Percentiles rank a stretch among this genome's conserved stretches.
phyloP scores from a whole-genome alignment of 2,888 invertebrate species.

The Aspidapion aeneum region DNA sequence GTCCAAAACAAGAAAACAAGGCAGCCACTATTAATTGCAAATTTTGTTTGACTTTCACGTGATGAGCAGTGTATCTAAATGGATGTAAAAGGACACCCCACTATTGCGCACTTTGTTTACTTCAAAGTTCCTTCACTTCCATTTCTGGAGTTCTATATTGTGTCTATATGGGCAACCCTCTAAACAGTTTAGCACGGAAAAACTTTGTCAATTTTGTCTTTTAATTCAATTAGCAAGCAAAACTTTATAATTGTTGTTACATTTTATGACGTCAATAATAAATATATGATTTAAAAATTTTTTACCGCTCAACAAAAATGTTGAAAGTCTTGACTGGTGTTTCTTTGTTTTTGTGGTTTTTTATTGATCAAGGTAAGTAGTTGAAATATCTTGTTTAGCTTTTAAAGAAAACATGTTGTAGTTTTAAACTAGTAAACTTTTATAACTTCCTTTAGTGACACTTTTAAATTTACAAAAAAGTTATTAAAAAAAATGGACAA shows the following conservation, averaged over 20 bases:
- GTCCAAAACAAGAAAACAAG: too few relatives aligned
- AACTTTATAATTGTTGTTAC: too few relatives aligned
- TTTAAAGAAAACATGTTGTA: too few relatives aligned
- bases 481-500: too few relatives aligned
- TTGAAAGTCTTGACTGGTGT: not conserved
- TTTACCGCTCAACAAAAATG: not conserved
- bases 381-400: too few relatives aligned
- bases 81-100: not conserved
- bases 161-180: not conserved
- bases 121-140: slow-evolving; percentile 2
- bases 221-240: not conserved
- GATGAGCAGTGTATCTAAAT: not conserved
- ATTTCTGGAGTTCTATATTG: not conserved
- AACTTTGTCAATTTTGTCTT: not conserved
- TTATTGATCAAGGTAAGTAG: not conserved
- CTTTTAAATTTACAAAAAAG: too few relatives aligned
- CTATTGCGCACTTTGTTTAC: slow-evolving; percentile 2
- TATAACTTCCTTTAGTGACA: too few relatives aligned
- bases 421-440: too few relatives aligned
- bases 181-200: not conserved
- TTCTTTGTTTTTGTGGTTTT: not conserved
- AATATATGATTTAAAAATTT: too few relatives aligned
- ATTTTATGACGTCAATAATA: too few relatives aligned
- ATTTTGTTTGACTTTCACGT: too few relatives aligned
- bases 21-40: too few relatives aligned